Conservation (phyloP, 2,113 vertebrate genomes). For the rabbit (Oryctolagus cuniculus) region mOryCun1.1 NC_091440.1:113322501-113323000, state of each 20-base stretch:
- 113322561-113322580: background rate
- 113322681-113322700: background rate
- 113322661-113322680: slow-evolving; percentile 4
- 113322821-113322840: background rate
- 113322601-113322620: background rate
- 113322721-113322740: slow-evolving; percentile 27
- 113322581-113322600: slow-evolving; percentile 27
- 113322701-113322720: background rate
- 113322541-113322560: too few species aligned
- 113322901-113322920: slow-evolving; percentile 38
- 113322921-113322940: background rate
- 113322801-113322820: background rate
- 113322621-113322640: background rate
- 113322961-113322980: background rate
- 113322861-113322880: slow-evolving; percentile 29
- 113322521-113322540: too few species aligned
- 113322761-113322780: background rate
- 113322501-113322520: too few species aligned
- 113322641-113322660: background rate
- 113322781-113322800: background rate
- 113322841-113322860: background rate
- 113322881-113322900: background rate
- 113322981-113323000: background rate
- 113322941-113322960: background rate
- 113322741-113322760: background rate